These are phyloP conservation scores for Mormyrus lacerda DNA, from an alignment of 2,113 vertebrate genomes.

Conservation along the genomic window DNA sequence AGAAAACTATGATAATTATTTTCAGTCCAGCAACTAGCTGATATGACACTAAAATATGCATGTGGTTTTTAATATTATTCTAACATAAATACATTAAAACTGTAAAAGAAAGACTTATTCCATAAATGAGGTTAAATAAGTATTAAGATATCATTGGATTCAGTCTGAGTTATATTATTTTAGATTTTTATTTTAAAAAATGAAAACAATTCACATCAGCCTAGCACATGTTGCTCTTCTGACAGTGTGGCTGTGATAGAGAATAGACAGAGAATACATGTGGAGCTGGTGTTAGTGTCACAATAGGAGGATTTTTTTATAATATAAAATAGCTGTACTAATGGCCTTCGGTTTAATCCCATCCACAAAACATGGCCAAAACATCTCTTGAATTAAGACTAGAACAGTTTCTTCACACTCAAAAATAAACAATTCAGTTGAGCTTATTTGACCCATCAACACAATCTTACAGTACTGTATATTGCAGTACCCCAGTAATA, in stretches of 20 bases:
- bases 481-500: too few relatives aligned
- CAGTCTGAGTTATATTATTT: not conserved
- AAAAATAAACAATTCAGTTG: too few relatives aligned
- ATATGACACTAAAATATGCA: not conserved
- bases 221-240: not conserved
- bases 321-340: too few relatives aligned
- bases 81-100: not conserved
- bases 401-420: too few relatives aligned
- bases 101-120: not conserved
- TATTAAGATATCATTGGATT: not conserved
- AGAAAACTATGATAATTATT: not conserved
- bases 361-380: too few relatives aligned
- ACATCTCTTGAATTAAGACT: too few relatives aligned
- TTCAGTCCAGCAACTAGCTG: not conserved
- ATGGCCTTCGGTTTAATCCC: too few relatives aligned
- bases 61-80: not conserved
- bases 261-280: not conserved
- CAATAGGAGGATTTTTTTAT: not conserved
- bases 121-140: not conserved
- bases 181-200: not conserved
- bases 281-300: not conserved
- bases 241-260: not conserved
- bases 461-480: too few relatives aligned
- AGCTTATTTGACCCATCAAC: too few relatives aligned
- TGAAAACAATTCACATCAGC: not conserved